A percentile compares a stretch with the other conserved stretches of the same genome.
Conservation (phyloP, 2,888 invertebrate genomes). For the Ceraclea dissimilis region DNA sequence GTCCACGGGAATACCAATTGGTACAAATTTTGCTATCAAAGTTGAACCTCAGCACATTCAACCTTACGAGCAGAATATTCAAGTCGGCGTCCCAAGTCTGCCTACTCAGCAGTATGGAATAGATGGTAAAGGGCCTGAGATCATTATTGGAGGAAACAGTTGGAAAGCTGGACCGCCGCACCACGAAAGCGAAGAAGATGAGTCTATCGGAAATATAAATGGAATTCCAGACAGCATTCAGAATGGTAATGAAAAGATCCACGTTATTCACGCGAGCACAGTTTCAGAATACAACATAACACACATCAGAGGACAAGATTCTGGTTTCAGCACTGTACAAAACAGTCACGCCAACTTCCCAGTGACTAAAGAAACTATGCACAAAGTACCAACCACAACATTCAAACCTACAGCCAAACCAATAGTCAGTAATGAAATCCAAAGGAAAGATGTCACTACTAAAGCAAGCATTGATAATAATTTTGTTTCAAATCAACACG, state of each 20-base stretch:
- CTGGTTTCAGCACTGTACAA: slow-evolving; percentile 14
- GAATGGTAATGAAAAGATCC: slow-evolving; percentile 25
- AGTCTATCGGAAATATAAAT: slow-evolving; percentile 12
- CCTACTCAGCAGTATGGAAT: slow-evolving; percentile 19
- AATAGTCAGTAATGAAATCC: not conserved
- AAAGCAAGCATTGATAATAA: not conserved
- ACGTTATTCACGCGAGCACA: slow-evolving; percentile 29
- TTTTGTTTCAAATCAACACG: slow-evolving; percentile 9
- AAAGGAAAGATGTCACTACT: not conserved
- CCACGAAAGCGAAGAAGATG: slow-evolving; percentile 13
- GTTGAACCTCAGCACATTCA: slow-evolving; percentile 40
- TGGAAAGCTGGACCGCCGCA: slow-evolving; percentile 33
- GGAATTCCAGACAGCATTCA: slow-evolving; percentile 23
- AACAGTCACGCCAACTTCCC: slow-evolving; percentile 49
- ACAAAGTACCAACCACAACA: not conserved
- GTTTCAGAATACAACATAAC: slow-evolving; percentile 23
- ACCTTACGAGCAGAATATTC: slow-evolving; percentile 34
- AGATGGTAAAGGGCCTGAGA: slow-evolving; percentile 29
- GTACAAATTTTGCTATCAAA: slow-evolving; percentile 45
- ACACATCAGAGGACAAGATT: not conserved
- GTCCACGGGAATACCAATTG: slow-evolving; percentile 41
- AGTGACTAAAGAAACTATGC: slow-evolving; percentile 34
- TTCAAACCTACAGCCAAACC: not conserved
- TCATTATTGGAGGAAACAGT: slow-evolving; percentile 35
- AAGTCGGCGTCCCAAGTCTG: slow-evolving; percentile 30